A percentile compares a stretch with the other conserved stretches of the same genome.
Evolutionary conservation across 2,888 invertebrate genomes (phyloP).

Genomic region (Cephus rjabovi): DNA sequence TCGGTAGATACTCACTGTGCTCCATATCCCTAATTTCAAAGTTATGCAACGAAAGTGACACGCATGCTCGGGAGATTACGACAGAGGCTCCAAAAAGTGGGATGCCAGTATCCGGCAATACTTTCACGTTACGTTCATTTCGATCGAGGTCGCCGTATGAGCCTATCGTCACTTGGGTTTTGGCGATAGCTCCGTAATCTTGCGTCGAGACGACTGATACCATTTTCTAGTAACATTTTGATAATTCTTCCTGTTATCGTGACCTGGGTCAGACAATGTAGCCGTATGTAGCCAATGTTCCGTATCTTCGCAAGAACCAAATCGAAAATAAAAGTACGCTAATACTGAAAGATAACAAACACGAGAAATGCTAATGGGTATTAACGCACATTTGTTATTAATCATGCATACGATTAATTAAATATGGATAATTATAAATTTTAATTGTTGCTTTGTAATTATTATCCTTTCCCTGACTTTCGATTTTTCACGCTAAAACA

Average conservation of each 20-base stretch:
- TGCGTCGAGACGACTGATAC: neutral
- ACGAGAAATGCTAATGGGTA: neutral
- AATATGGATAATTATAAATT: neutral
- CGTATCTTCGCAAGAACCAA: too few species aligned
- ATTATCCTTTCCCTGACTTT: neutral
- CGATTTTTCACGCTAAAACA: neutral
- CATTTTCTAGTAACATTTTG: neutral
- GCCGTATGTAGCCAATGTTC: too few species aligned
- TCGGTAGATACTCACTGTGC: neutral
- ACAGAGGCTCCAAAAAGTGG: conserved; percentile 2
- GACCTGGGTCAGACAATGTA: neutral
- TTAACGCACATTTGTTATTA: neutral
- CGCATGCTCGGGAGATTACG: conserved; percentile 1
- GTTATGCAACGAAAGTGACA: conserved; percentile 1
- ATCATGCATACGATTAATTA: neutral
- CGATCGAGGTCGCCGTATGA: neutral
- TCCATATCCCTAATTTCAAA: conserved; percentile 1
- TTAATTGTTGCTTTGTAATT: neutral
- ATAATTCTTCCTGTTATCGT: neutral
- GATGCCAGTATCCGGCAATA: conserved; percentile 5
- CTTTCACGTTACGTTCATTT: conserved; percentile 7
- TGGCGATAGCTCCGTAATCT: neutral
- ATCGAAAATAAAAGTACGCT: neutral
- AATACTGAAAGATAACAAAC: neutral
- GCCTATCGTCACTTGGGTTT: neutral